These are phyloP conservation scores for Danionella cerebrum DNA, from an alignment of 2,113 vertebrate genomes.

Conservation along the genomic window DNA sequence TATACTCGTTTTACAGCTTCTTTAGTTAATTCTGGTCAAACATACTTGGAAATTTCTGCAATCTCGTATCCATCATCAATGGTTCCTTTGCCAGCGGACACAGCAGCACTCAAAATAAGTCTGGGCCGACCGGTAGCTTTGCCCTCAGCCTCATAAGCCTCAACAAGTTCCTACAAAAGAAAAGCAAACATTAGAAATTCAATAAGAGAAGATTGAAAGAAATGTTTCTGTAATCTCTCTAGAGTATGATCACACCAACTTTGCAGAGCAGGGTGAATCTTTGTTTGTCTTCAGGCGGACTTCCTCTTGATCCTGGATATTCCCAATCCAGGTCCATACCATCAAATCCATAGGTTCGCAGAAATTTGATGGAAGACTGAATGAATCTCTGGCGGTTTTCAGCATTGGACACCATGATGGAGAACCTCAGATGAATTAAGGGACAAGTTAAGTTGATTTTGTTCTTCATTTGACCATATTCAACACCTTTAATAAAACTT, in stretches of 20 bases:
- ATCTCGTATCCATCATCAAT: conserved; percentile 72
- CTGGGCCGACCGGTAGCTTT: conserved; percentile 42
- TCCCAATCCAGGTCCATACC: conserved; percentile 76
- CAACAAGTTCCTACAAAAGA: conserved; percentile 62
- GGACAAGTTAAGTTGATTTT: not conserved
- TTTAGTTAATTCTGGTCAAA: too few relatives aligned
- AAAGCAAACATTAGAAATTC: not conserved
- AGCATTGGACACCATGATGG: conserved; percentile 61
- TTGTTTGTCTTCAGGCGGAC: conserved; percentile 69
- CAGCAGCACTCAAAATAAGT: conserved; percentile 70
- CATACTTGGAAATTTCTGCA: conserved; percentile 66
- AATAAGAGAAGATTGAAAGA: not conserved
- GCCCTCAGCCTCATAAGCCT: conserved; percentile 63
- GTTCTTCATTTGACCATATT: not conserved
- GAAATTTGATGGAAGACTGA: conserved; percentile 66
- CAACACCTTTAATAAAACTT: conserved; percentile 33
- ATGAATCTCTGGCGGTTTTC: conserved; percentile 67
- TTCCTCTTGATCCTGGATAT: conserved; percentile 72
- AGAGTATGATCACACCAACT: conserved; percentile 42
- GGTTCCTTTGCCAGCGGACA: conserved; percentile 57
- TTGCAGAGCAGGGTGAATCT: conserved; percentile 68
- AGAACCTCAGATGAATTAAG: conserved; percentile 56
- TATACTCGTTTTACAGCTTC: too few relatives aligned
- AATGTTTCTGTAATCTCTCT: conserved; percentile 12
- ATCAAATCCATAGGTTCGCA: conserved; percentile 69